phyloP scores from a whole-genome alignment of 1,140 invertebrate species.

The Yoshiicerus persimilis region DNA sequence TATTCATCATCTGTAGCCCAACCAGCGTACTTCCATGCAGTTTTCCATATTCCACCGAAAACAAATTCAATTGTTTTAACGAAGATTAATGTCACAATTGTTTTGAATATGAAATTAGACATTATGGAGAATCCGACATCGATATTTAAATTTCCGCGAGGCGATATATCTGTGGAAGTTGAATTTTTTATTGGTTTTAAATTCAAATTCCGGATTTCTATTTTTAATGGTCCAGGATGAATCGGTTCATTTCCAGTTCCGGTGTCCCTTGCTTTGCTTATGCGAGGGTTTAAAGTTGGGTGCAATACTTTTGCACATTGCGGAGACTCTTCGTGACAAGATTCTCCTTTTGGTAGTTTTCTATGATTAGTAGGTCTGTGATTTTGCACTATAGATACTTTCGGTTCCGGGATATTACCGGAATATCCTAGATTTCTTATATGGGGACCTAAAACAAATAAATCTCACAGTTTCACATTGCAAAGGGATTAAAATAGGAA shows the following conservation, averaged over 20 bases:
- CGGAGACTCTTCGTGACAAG: not conserved
- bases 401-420: not conserved
- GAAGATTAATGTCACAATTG: not conserved
- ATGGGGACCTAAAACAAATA: not conserved
- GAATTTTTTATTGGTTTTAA: not conserved
- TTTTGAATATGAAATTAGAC: not conserved
- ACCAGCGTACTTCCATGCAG: not conserved
- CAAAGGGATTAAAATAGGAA: no score
- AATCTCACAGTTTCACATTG: no score
- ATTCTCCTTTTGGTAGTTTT: not conserved
- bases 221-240: not conserved
- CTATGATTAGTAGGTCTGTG: not conserved
- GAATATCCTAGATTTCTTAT: not conserved
- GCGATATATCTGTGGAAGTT: not conserved
- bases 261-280: not conserved
- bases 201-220: not conserved
- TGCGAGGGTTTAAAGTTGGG: not conserved
- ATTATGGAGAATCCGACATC: not conserved
- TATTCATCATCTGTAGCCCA: not conserved
- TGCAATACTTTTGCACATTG: not conserved
- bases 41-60: not conserved
- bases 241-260: not conserved
- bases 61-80: not conserved
- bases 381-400: not conserved
- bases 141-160: not conserved